Base-by-base conservation (phyloP, 2,888 invertebrate species). In the Acanthosepion esculentum region DNA sequence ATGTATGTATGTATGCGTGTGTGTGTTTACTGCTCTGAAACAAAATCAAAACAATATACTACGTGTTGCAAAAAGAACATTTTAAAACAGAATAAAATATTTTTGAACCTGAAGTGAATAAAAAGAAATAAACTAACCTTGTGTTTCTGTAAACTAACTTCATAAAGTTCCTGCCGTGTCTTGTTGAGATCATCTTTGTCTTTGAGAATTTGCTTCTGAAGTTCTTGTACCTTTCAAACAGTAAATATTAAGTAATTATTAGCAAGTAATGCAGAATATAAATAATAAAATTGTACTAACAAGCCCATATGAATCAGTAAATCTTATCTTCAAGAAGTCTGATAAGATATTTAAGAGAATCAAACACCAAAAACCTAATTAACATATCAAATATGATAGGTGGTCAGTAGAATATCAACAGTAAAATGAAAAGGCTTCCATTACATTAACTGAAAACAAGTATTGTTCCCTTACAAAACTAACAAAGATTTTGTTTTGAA, bases 101-200 rank as follows among this genome's bases (percentile, higher is more conserved):
- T 48, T 48, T 91, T 15, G 26, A 94, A 29, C n/a, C 20, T 55
- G 41, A 33, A 41, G 29, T 29, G 48, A 91, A 94, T 64, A 48
- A 91, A 64, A 64, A 48, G 33, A 64, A 48, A 59, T 48, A 18
- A 93, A n/a, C 91, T 94, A 95, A 96, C 96, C 96, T 96, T 95
- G 92, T 96, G 95, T 94, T 95, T 96, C 18, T 96, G 95, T 94
- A 96, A 92, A 26, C 96, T 95, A 26, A 95, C 95, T n/a, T 95
- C 94, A 41, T 96, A 95, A 26, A 96, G 94, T 50, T 96, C 96
- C 4, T 96, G 95, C 41, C 93, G 53, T 48, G 94, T 94, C 55
- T 64, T 59, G 59, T 95, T 94, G 50, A 95, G 91, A 50, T 94
- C 93, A 23, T 91, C 94, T 91, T 95, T 91, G 48, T 94, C 94